Evolutionary conservation across 2,797 vertebrate genomes (phyloP).

Genomic region (Tamandua tetradactyla): DNA sequence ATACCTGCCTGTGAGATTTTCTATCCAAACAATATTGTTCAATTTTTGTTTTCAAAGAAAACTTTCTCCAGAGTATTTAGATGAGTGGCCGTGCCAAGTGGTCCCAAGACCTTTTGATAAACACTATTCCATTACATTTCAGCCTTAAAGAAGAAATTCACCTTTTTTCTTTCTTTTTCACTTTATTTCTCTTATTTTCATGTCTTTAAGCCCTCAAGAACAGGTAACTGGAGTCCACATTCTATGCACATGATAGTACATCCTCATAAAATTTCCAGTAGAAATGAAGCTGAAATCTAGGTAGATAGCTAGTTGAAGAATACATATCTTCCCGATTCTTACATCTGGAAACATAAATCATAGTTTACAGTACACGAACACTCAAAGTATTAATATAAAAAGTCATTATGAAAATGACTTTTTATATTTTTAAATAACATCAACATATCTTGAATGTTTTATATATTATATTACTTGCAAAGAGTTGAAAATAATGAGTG

Average conservation of each 20-base stretch:
- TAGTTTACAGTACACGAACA: neutral
- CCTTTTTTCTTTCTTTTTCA: neutral
- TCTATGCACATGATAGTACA: neutral
- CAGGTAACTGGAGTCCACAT: neutral
- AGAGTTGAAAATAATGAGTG: neutral
- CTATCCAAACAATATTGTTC: neutral
- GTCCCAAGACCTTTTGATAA: neutral
- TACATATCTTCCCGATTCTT: neutral
- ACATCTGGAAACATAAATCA: slow-evolving; percentile 31
- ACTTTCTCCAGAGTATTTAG: neutral
- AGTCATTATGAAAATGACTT: neutral
- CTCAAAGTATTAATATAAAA: neutral
- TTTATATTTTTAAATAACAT: neutral
- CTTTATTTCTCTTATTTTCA: neutral
- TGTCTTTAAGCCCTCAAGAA: neutral
- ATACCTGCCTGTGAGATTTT: neutral
- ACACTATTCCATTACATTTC: neutral
- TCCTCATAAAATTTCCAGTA: neutral
- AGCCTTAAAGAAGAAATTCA: neutral
- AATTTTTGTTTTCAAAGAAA: neutral
- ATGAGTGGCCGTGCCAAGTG: neutral
- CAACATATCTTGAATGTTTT: neutral
- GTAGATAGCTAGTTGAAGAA: neutral
- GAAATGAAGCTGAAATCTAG: neutral
- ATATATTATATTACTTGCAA: slow-evolving; percentile 9